These are phyloP conservation scores for Caenorhabditis becei DNA, from an alignment of 2,888 invertebrate genomes.

Conservation along the genomic window DNA sequence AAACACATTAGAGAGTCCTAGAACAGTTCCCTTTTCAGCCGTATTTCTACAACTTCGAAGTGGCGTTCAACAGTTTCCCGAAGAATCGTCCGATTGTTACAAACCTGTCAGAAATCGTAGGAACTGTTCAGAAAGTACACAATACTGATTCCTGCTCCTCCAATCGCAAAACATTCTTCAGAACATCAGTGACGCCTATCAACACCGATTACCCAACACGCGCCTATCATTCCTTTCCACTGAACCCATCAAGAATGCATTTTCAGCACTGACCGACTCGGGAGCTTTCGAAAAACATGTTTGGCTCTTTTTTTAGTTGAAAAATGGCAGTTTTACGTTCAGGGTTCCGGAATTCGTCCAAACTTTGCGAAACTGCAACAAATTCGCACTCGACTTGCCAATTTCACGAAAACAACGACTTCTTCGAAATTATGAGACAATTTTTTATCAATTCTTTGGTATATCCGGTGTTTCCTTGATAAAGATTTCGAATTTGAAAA, in stretches of 20 bases:
- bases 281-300: constrained; percentile 48
- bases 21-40: constrained; percentile 28
- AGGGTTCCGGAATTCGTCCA: constrained; percentile 29
- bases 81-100: constrained; percentile 31
- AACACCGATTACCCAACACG: constrained; percentile 32
- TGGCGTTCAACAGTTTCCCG: constrained; percentile 28
- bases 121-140: constrained; percentile 53
- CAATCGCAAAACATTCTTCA: constrained; percentile 53
- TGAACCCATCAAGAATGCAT: constrained; percentile 72
- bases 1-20: not conserved
- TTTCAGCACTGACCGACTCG: constrained; percentile 58
- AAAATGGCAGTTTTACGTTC: too few species aligned
- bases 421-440: constrained; percentile 7
- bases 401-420: constrained; percentile 20
- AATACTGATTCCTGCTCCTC: too few species aligned
- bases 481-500: not conserved
- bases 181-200: constrained; percentile 59
- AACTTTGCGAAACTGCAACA: constrained; percentile 37
- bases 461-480: too few species aligned
- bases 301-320: not conserved
- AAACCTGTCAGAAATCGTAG: constrained; percentile 33
- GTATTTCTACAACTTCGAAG: constrained; percentile 54
- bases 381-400: constrained; percentile 27
- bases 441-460: not conserved
- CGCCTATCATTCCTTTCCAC: constrained; percentile 70